Evolutionary conservation across 2,888 invertebrate species (phyloP), one percentile per base, ranked within the genome.

Genomic region (Cryptops parisi): DNA sequence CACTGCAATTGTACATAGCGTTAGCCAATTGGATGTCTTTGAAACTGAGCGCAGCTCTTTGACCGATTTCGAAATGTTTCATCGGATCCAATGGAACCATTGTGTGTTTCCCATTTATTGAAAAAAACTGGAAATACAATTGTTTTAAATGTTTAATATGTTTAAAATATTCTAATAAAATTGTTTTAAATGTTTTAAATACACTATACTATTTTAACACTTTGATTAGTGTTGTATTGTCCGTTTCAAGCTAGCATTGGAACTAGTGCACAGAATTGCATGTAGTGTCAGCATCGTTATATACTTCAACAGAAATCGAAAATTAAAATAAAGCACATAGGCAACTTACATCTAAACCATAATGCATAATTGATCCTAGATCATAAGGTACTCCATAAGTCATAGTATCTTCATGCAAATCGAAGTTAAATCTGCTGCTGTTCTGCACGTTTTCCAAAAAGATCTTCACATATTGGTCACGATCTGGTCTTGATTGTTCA

Each of bases 1-100:
- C 49, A 49, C 21, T 22, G 21, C 49, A 49, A 23, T 38, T 49
- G 39, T 49, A 49, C 49, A 49, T 49, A 9, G 24, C 5, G 39
- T 49, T 49, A 21, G 33, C 49, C 17, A 49, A 21, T 22, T 38
- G 33, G 12, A 49, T 4, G 22, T 49, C 49, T 19, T 49, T 6
- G 24, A 38, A 49, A 49, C 49, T 49, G 2, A 49, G n/a, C 5
- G 12, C 24, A n/a, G 33, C 12, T 38, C 49, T 33, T 17, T 49
- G 49, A 17, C 49, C 49, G n/a, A n/a, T n/a, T n/a, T n/a, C n/a
- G n/a, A n/a, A n/a, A n/a, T n/a, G n/a, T n/a, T n/a, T n/a, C n/a
- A n/a, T n/a, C n/a, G n/a, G n/a, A n/a, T n/a, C n/a, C n/a, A n/a
- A n/a, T n/a, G n/a, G n/a, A n/a, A n/a, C 12, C 9, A 49, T 49